Percentiles rank a stretch among this genome's conserved stretches.
Evolutionary conservation across 2,797 vertebrate genomes (phyloP).

Genomic region (Falco concolor): DNA sequence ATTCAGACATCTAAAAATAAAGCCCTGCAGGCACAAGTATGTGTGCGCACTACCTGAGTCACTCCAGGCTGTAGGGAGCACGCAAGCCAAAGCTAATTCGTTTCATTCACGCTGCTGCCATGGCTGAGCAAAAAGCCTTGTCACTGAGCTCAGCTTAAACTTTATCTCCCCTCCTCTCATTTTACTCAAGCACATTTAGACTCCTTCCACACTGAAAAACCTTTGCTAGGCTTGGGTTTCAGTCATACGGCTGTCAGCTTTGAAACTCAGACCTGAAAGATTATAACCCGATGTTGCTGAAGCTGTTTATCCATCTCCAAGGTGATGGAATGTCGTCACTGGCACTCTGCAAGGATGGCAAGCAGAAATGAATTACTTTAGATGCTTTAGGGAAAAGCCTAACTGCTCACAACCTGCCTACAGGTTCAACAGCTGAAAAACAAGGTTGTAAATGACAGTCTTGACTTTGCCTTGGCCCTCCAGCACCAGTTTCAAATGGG

Average conservation of each 20-base stretch:
- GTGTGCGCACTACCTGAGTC: not conserved
- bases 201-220: not conserved
- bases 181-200: not conserved
- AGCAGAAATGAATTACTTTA: not conserved
- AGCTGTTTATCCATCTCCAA: conserved; percentile 62
- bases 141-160: not conserved
- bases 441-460: conserved; percentile 6
- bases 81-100: not conserved
- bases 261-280: conserved; percentile 32
- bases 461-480: not conserved
- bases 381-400: conserved; percentile 25
- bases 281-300: conserved; percentile 38
- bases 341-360: not conserved
- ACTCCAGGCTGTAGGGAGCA: not conserved
- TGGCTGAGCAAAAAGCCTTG: not conserved
- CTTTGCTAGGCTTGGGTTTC: conserved; percentile 1
- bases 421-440: not conserved
- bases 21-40: conserved; percentile 16
- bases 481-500: not conserved
- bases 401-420: conserved; percentile 20
- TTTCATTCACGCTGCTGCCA: not conserved
- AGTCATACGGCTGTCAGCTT: not conserved
- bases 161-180: not conserved
- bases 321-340: conserved; percentile 57
- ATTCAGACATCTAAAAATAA: conserved; percentile 56